Percentiles rank a stretch among this genome's conserved stretches.
phyloP scores from a whole-genome alignment of 2,888 invertebrate genomes.

The Acrobasis consociella region DNA sequence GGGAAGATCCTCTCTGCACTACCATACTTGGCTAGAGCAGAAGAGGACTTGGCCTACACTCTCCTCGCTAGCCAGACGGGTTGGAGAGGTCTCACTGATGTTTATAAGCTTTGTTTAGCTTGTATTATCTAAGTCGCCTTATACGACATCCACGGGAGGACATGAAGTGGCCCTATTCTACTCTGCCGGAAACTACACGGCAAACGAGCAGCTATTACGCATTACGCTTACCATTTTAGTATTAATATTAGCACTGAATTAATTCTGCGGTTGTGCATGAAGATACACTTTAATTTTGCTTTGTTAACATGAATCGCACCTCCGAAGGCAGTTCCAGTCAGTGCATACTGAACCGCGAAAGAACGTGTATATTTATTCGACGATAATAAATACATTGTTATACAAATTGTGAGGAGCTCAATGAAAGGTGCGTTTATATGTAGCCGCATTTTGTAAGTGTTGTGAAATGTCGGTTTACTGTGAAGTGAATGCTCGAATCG shows the following conservation, averaged over 20 bases:
- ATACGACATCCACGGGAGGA: too few relatives aligned
- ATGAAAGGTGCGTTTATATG: conserved; percentile 6
- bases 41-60: too few relatives aligned
- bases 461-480: conserved; percentile 23
- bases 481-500: conserved; percentile 15
- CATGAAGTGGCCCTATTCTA: too few relatives aligned
- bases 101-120: too few relatives aligned
- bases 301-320: conserved; percentile 9
- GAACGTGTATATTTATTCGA: conserved; percentile 20
- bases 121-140: too few relatives aligned
- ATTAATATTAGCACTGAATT: neutral
- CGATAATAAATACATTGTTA: conserved; percentile 22
- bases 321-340: conserved; percentile 21
- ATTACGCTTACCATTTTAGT: too few relatives aligned
- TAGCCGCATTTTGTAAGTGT: conserved; percentile 20
- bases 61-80: too few relatives aligned
- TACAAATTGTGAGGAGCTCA: conserved; percentile 3
- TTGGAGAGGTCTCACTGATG: too few relatives aligned
- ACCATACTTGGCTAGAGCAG: too few relatives aligned
- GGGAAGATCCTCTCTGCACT: too few relatives aligned
- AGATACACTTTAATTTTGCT: conserved; percentile 11
- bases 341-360: conserved; percentile 18
- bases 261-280: neutral
- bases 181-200: too few relatives aligned
- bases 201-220: too few relatives aligned